Evolutionary conservation across 2,797 vertebrate species (phyloP).

Genomic region (Mallotus villosus): DNA sequence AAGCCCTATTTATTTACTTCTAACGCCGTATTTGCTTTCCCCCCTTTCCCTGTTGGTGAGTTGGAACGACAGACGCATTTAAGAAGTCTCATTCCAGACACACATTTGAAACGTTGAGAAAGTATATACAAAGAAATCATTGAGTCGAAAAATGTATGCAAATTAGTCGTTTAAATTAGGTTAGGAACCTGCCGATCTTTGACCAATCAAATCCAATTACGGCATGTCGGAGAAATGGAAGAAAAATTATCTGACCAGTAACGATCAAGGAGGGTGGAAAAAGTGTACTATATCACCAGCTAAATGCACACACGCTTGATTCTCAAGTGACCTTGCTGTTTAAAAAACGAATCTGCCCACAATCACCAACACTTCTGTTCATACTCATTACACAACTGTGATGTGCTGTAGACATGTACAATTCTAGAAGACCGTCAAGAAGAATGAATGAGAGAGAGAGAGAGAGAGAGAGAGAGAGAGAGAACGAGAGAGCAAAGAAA

Average conservation of each 20-base stretch:
- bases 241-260: slow-evolving; percentile 25
- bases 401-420: slow-evolving; percentile 1
- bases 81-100: neutral
- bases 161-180: slow-evolving; percentile 3
- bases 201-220: slow-evolving; percentile 22
- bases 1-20: slow-evolving; percentile 55
- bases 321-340: neutral
- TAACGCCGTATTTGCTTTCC: slow-evolving; percentile 49
- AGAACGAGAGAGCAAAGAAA: neutral
- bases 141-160: slow-evolving; percentile 6
- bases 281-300: slow-evolving; percentile 24
- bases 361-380: neutral
- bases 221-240: slow-evolving; percentile 23
- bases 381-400: neutral
- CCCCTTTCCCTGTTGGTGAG: slow-evolving; percentile 15
- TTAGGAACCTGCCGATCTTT: slow-evolving; percentile 11
- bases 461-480: slow-evolving; percentile 21
- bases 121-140: neutral
- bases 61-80: neutral
- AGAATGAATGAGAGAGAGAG: neutral
- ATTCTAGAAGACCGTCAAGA: neutral
- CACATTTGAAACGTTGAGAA: neutral
- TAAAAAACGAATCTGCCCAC: neutral
- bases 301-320: neutral
- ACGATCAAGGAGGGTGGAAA: neutral